Base-by-base conservation (phyloP, 1,140 invertebrate species). In the Drosophila orena region DNA sequence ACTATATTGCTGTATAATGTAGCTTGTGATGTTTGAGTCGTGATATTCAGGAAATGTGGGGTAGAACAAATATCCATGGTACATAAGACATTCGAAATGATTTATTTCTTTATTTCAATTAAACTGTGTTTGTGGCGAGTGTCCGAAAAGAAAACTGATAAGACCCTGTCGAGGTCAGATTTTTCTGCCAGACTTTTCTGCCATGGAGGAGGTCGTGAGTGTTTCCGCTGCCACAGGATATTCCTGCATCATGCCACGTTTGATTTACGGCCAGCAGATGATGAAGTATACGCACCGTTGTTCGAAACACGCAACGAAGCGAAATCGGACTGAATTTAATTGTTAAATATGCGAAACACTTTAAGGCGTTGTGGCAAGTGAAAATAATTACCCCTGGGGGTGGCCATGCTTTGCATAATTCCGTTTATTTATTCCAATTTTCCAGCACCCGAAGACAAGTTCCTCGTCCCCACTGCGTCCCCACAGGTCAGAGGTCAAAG, bases 221-320 rank as follows among this genome's bases (percentile, higher is more conserved):
- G 2, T 12, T 34, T 46, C 35, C 14, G 43, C 64, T 30, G 64
- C 50, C 52, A 22, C 49, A 57, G 68, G 27, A 42, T 70, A 70
- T 40, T 4, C 50, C 70, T 71, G 43, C 68, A 70, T 71, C 66
- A 40, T 56, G 66, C 50, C 35, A 20, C 14, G 11, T 27, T 35
- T 70, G 68, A 71, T 49, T 69, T 70, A 71, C 52, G 52, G 15
- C 43, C 52, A 15, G 53, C 27, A 71, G 15, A 71, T 71, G 15
- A 71, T 71, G 35, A 71, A 70, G 68, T 70, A 71, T 70, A 49
- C 68, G 68, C 68, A 57, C 35, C 7, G 61, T 8, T 49, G 53
- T 6, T 15, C 65, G 15, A n/a, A 10, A 1, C 10, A 8, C 37
- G 24, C 14, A 11, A 27, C 37, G 12, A 22, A 22, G 11, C 12